Evolutionary conservation across 2,113 vertebrate species (phyloP), one percentile per base, ranked within the genome.

Genomic region (Penelope pileata): DNA sequence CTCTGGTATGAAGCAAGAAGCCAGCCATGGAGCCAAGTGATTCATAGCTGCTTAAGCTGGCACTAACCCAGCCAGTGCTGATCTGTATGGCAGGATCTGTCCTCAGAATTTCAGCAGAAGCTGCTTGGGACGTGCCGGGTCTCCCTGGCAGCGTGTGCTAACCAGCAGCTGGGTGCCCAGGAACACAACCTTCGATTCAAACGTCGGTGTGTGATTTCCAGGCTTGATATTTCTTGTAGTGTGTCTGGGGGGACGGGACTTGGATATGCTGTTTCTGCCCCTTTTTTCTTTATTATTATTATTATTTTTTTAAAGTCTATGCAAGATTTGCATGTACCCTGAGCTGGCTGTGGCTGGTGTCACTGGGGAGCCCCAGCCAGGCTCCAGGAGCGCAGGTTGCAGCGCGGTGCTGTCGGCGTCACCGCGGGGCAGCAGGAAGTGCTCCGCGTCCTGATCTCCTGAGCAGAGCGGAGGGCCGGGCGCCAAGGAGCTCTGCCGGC

Each of bases 191-290:
- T 62, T 5, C 38, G 51, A n/a, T 32, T 59, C 12, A 32, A 23
- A 21, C 38, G 38, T 12, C 2, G 43, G 5, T 36, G 51, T 3
- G 1, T 51, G 32, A 9, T 79, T 86, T 74, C 70, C 81, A 68
- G 64, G 36, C 30, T 27, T n/a, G 10, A 2, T 10, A 16, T 7
- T 88, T 50, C 64, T 51, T 32, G 8, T 0, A 19, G 58, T 23
- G 3, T 1, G 1, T 11, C 0, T 69, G 36, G 2, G 40, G 50
- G 27, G 22, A 2, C 80, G 72, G 27, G 12, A 30, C n/a, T 27
- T 34, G 40, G 21, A 13, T 24, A 1, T 16, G 34, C 66, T 91
- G 58, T 47, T 91, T 24, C 22, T 67, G 60, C 29, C 22, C 9
- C 10, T 21, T 29, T 72, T 7, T 30, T 26, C 32, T 24, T n/a